Base-by-base conservation (phyloP, 2,113 vertebrate species). In the Platichthys flesus region DNA sequence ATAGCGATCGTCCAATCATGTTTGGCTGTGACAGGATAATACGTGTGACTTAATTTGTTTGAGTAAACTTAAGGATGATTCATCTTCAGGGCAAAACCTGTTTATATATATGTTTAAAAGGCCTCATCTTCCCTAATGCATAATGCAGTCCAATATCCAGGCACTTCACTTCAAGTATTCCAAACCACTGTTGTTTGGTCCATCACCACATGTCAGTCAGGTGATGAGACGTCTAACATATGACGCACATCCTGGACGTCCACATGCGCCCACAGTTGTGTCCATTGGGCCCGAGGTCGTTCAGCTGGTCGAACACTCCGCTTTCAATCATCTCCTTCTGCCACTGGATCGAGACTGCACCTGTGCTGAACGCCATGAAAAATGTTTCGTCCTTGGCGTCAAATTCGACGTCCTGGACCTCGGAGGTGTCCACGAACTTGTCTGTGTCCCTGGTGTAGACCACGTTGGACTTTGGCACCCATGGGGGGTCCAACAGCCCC, bases 301-400 rank as follows among this genome's bases (percentile, higher is more conserved):
- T 97, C 37, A 96, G 89, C 74, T 97, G 94, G 0, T 95, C 95
- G 78, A 96, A 98, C n/a, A 97, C 86, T 64, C 95, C 95, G 0
- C 90, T 96, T 85, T 97, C 95, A 37, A 97, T 95, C 55, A 97
- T 95, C 88, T 97, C 97, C 72, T 95, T 94, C 90, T 96, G 96
- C 96, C 96, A 96, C 2, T 89, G 78, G 58, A 94, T 90, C 21
- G 96, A 64, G 31, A 97, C 91, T 0, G 96, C 96, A 6, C 96
- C 96, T 0, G 96, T 96, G 0, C 94, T 93, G 92, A 97, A 97
- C 82, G 88, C 95, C 66, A 93, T 93, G 87, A 95, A 97, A 89
- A 97, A 97, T 23, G 89, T 93, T 71, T 92, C 89, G 71, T 96
- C 97, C 79, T 93, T 94, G 60, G 91, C 86, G 54, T 95, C 91